Percentiles rank a stretch among this genome's conserved stretches.
These are phyloP conservation scores for Hycleus phaleratus DNA, from an alignment of 1,140 invertebrate genomes.

Conservation along the genomic window DNA sequence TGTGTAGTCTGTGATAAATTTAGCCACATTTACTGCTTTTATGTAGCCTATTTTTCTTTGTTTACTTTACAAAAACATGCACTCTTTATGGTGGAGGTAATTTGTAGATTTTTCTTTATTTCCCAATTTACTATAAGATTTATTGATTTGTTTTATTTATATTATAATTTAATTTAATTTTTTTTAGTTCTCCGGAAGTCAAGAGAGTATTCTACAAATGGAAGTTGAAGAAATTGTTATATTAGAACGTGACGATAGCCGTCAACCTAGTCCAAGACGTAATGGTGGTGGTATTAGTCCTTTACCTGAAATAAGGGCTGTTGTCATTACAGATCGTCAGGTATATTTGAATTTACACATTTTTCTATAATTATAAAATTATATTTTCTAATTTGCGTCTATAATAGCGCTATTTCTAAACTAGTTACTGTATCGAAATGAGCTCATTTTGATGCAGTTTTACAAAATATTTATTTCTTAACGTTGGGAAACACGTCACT, in stretches of 20 bases:
- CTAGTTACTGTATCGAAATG: too few relatives aligned
- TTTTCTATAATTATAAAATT: neutral
- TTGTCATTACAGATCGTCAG: constrained; percentile 29
- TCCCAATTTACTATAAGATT: constrained; percentile 1
- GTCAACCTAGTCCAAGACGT: constrained; percentile 21
- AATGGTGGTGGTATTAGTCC: constrained; percentile 33
- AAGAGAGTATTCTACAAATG: constrained; percentile 68
- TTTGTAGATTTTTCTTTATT: constrained; percentile 14
- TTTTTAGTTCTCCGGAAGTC: constrained; percentile 64
- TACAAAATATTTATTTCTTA: too few relatives aligned
- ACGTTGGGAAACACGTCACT: too few relatives aligned
- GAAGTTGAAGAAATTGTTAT: constrained; percentile 50
- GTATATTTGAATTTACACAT: constrained; percentile 10
- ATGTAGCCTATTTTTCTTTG: constrained; percentile 7
- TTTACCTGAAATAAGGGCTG: constrained; percentile 36
- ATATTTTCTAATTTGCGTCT: neutral
- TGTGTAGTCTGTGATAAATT: constrained; percentile 15
- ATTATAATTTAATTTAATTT: neutral
- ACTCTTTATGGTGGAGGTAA: constrained; percentile 19
- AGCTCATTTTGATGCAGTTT: neutral
- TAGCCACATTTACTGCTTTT: too few relatives aligned
- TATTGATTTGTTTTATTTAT: neutral
- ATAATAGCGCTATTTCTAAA: too few relatives aligned
- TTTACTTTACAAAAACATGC: constrained; percentile 15
- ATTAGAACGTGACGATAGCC: constrained; percentile 24